Conservation (phyloP, 2,888 invertebrate species). For the Stegana nigrithorax region DNA sequence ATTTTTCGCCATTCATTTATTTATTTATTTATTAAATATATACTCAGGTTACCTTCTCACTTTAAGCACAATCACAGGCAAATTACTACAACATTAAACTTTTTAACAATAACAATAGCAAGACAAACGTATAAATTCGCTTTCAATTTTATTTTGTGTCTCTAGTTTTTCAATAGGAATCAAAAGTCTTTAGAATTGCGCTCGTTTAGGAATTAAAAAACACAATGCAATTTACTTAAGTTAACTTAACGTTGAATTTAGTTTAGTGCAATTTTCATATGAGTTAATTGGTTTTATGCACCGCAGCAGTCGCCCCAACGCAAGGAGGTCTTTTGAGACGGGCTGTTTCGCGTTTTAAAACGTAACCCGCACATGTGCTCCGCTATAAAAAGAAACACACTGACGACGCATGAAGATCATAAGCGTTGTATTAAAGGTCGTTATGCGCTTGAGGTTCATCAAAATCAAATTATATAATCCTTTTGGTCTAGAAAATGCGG, state of each 20-base stretch:
- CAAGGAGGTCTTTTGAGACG: slow-evolving; percentile 96
- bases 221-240: neutral
- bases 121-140: too few relatives aligned
- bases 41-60: neutral
- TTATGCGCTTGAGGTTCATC: too few relatives aligned
- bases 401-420: slow-evolving; percentile 48
- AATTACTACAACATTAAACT: neutral
- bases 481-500: too few relatives aligned
- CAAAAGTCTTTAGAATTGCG: too few relatives aligned
- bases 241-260: neutral
- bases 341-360: slow-evolving; percentile 96
- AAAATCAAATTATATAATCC: slow-evolving; percentile 9
- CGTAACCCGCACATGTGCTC: slow-evolving; percentile 93
- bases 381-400: slow-evolving; percentile 44
- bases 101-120: slow-evolving; percentile 9
- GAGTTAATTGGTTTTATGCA: slow-evolving; percentile 46
- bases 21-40: slow-evolving; percentile 17
- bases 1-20: slow-evolving; percentile 32
- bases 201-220: too few relatives aligned
- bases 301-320: slow-evolving; percentile 97
- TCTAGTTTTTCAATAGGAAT: too few relatives aligned
- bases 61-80: slow-evolving; percentile 9
- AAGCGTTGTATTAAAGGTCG: neutral
- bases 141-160: too few relatives aligned
- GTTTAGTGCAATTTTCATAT: neutral